Base-by-base conservation (phyloP, 2,113 vertebrate species). In the Mesocricetus auratus region DNA sequence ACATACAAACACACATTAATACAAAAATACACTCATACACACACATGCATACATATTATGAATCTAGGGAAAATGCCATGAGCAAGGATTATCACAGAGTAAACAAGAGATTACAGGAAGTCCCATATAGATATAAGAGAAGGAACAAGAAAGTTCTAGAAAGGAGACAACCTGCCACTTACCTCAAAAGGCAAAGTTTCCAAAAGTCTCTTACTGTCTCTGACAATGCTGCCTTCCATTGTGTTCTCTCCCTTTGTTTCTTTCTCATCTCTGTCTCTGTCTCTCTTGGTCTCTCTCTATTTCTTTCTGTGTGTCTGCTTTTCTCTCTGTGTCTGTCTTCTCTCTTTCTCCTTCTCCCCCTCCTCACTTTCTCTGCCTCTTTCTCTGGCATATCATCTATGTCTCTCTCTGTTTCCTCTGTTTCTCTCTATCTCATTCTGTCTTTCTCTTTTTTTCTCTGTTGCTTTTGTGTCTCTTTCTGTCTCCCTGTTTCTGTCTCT, bases 101-200 rank as follows among this genome's bases (percentile, higher is more conserved):
- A 90, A 68, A 85, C 9, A 79, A 47, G 42, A 62, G 13, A 88
- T 69, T 13, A 85, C 22, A 53, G 7, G 1, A 0, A 79, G 42
- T 4, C 8, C 15, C 4, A 10, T 45, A 75, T 50, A 33, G 24
- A 1, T 10, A 10, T 45, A 0, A 77, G 3, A 47, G 26, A 42
- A 45, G 12, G 13, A 29, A 5, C 26, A 56, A 17, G 16, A 39
- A 86, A n/a, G 12, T 11, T 31, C 1, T 26, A 64, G 45, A 47
- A 85, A 0, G 0, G 31, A 53, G 33, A 1, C 19, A 88, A 50
- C 8, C 2, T 17, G 16, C 22, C 1, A 22, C 1, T 33, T 17
- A 73, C 26, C 64, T 87, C 42, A 21, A 66, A 79, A 74, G 15
- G 11, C 29, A 13, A 88, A 56, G 8, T 62, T 94, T 47, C n/a